phyloP scores from a whole-genome alignment of 1,140 invertebrate species.

The Lamellibrachia luymesi region DNA sequence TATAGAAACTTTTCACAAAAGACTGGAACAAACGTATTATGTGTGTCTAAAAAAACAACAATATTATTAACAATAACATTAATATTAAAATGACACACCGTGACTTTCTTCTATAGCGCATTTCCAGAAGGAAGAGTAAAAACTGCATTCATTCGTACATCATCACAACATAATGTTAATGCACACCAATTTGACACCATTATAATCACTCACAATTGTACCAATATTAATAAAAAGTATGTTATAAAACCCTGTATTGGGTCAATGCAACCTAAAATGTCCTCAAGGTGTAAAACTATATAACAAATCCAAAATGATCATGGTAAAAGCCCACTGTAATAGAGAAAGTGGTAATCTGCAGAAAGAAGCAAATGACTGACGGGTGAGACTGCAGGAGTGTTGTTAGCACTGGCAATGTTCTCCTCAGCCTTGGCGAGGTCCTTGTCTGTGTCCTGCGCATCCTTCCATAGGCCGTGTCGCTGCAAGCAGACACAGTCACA shows the following conservation, averaged over 20 bases:
- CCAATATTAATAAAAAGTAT: too few relatives aligned
- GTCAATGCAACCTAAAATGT: too few relatives aligned
- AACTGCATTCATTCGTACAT: too few relatives aligned
- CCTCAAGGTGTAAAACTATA: too few relatives aligned
- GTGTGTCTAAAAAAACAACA: not conserved
- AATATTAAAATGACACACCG: not conserved
- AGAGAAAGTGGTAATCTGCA: not conserved
- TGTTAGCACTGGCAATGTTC: constrained; percentile 27
- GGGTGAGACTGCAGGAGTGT: constrained; percentile 9
- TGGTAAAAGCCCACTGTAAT: not conserved
- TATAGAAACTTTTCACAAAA: too few relatives aligned
- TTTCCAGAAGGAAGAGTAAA: too few relatives aligned
- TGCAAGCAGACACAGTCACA: constrained; percentile 49
- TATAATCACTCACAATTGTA: too few relatives aligned
- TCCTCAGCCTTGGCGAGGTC: constrained; percentile 29
- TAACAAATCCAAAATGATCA: not conserved
- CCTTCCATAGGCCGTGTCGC: constrained; percentile 91
- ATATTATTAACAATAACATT: not conserved
- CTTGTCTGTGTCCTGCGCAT: constrained; percentile 54
- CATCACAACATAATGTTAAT: too few relatives aligned
- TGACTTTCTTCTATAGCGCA: too few relatives aligned
- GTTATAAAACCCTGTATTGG: too few relatives aligned
- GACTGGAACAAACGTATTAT: too few relatives aligned
- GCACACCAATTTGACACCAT: too few relatives aligned
- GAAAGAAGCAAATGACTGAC: constrained; percentile 5